Evolutionary conservation across 2,888 invertebrate species (phyloP), one percentile per base, ranked within the genome.

Genomic region (Chrysodeixis includens): DNA sequence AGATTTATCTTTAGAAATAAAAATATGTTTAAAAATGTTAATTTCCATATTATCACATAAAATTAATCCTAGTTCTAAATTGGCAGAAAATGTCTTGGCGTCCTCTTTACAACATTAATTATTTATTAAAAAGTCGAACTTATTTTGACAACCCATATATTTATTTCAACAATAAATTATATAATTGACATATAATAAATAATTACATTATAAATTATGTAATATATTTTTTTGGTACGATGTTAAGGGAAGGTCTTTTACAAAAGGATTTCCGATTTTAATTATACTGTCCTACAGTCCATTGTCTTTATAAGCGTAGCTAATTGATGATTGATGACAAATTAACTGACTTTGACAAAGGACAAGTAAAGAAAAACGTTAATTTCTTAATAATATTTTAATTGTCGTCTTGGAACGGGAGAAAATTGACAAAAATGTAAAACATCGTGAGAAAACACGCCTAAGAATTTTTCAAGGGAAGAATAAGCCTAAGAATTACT

Each of bases 1-100:
- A 75, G 73, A 82, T 77, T 72, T 69, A 56, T 44, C 55, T 35
- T 62, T 58, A 60, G 49, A 56, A 56, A 46, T 52, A 52, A 14
- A 18, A 56, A 46, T 18, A 59, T 18, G 56, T 51, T 35, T n/a
- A 22, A 46, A 56, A 56, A 46, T 46, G 3, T 46, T 30, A 26
- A 56, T 30, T 32, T 56, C 14, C 18, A 54, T 60, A 26, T 46
- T 56, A 44, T 40, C 14, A 16, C n/a, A n/a, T 46, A 30, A 18
- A 54, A 40, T 14, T 30, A 30, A 20, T 18, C 8, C 12, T 57
- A 30, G 12, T 30, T 14, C 1, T 26, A 22, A 26, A 30, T 54
- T 18, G 20, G 35, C 3, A 32, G 18, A 32, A 30, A 32, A 12
- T 56, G 26, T 46, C 4, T 30, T 20, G 30, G 18, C 32, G 9